Percentiles rank a stretch among this genome's conserved stretches.
These are phyloP conservation scores for Lasiurus borealis DNA, from an alignment of 2,113 vertebrate genomes.

Conservation along the genomic window DNA sequence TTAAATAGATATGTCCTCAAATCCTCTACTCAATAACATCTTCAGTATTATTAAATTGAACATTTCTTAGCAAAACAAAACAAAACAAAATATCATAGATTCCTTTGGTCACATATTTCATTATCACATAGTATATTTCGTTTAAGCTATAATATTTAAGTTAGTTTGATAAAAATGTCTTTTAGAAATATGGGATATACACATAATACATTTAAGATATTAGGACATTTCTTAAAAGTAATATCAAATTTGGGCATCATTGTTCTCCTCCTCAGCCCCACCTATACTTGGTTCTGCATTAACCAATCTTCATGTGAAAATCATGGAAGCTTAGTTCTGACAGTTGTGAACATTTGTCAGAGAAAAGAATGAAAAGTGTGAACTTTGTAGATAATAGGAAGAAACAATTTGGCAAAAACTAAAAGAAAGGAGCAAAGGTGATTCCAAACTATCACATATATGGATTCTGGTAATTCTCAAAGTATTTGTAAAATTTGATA, in stretches of 20 bases:
- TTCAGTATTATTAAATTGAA: conserved; percentile 36
- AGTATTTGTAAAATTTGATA: conserved; percentile 7
- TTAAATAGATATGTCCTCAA: background rate
- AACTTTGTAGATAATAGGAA: background rate
- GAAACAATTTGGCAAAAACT: background rate
- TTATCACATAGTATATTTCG: conserved; percentile 38
- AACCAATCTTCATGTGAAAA: background rate
- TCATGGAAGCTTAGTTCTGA: background rate
- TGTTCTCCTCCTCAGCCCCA: background rate
- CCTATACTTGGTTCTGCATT: background rate
- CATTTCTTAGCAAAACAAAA: background rate
- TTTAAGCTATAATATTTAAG: conserved; percentile 26
- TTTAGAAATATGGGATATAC: background rate
- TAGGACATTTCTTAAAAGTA: background rate
- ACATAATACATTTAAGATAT: background rate
- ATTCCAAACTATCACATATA: background rate
- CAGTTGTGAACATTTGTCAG: conserved; percentile 35
- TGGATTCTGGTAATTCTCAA: background rate
- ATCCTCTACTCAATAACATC: background rate
- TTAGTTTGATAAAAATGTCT: conserved; percentile 11
- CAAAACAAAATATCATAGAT: background rate
- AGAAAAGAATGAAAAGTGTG: background rate
- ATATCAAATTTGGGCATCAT: background rate
- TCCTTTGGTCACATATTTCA: background rate
- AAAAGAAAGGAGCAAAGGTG: background rate